Conservation (phyloP, 2,888 invertebrate species). For the Hermaeophaga mercurialis region DNA sequence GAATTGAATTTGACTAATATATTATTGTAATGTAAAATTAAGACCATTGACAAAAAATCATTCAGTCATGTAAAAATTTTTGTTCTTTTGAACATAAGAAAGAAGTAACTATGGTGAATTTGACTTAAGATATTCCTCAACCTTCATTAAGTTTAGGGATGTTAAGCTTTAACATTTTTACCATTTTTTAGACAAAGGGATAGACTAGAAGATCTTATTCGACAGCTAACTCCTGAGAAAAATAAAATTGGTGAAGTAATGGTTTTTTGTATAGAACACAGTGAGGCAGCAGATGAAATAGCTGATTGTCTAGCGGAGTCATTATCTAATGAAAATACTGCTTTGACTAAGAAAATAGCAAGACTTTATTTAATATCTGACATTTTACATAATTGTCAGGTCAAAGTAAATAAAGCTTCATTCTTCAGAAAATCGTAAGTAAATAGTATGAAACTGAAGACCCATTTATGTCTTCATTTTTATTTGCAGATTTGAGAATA, state of each 20-base stretch:
- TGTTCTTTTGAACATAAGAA: neutral
- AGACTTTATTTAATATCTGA: conserved; percentile 95
- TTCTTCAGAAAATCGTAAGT: conserved; percentile 86
- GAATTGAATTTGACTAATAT: too few species aligned
- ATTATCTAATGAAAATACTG: conserved; percentile 75
- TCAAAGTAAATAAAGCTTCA: conserved; percentile 94
- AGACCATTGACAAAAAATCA: conserved; percentile 2
- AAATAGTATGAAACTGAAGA: too few species aligned
- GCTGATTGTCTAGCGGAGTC: conserved; percentile 90
- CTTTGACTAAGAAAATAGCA: conserved; percentile 87
- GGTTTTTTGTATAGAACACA: conserved; percentile 99
- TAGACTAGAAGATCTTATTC: conserved; percentile 87
- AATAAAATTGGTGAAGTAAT: conserved; percentile 90
- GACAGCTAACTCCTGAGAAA: conserved; percentile 81
- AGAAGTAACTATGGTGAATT: too few species aligned
- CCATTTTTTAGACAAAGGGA: conserved; percentile 84
- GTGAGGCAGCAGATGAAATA: conserved; percentile 96
- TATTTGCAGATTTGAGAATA: conserved; percentile 75
- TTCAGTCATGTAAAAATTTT: conserved; percentile 3
- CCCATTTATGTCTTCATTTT: neutral
- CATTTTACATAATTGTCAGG: conserved; percentile 95
- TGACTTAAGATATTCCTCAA: too few species aligned
- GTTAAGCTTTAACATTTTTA: too few species aligned
- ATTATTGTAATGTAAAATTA: too few species aligned
- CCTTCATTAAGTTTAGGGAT: too few species aligned